These are phyloP conservation scores for Xanthia icteritia DNA, from an alignment of 2,888 invertebrate species.

Conservation along the genomic window DNA sequence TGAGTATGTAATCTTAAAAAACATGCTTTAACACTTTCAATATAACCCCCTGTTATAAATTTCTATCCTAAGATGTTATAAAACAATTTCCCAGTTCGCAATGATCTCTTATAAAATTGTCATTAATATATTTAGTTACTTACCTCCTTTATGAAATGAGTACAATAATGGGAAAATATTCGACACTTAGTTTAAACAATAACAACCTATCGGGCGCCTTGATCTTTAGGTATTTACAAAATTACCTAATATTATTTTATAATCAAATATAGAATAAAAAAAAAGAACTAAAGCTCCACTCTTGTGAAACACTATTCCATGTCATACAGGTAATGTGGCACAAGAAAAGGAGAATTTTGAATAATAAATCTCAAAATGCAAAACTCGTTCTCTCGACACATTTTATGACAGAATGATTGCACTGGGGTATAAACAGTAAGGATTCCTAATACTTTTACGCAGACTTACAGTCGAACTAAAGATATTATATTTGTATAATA, in stretches of 20 bases:
- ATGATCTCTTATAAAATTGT: slow-evolving; percentile 74
- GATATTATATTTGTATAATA: slow-evolving; percentile 59
- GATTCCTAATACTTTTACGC: slow-evolving; percentile 70
- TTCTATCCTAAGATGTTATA: slow-evolving; percentile 67
- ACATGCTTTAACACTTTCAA: slow-evolving; percentile 65
- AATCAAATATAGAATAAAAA: slow-evolving; percentile 66
- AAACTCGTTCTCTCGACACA: slow-evolving; percentile 60
- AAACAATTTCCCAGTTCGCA: slow-evolving; percentile 66
- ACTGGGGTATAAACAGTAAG: slow-evolving; percentile 69
- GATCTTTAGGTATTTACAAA: slow-evolving; percentile 84
- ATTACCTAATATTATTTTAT: slow-evolving; percentile 79
- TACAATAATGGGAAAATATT: slow-evolving; percentile 75
- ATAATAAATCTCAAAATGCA: slow-evolving; percentile 78
- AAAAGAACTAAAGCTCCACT: slow-evolving; percentile 80
- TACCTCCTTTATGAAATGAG: slow-evolving; percentile 72
- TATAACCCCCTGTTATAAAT: slow-evolving; percentile 64
- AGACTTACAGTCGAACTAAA: slow-evolving; percentile 72
- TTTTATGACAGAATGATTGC: slow-evolving; percentile 81
- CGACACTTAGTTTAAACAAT: slow-evolving; percentile 77
- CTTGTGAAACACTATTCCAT: slow-evolving; percentile 80
- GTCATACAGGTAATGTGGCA: slow-evolving; percentile 80
- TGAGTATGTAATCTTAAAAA: slow-evolving; percentile 60
- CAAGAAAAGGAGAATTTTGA: slow-evolving; percentile 79
- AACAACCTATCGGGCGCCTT: slow-evolving; percentile 76
- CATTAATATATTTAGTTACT: slow-evolving; percentile 70